These are phyloP conservation scores for Alauda arvensis DNA, from an alignment of 2,797 vertebrate species.

Conservation along the genomic window DNA sequence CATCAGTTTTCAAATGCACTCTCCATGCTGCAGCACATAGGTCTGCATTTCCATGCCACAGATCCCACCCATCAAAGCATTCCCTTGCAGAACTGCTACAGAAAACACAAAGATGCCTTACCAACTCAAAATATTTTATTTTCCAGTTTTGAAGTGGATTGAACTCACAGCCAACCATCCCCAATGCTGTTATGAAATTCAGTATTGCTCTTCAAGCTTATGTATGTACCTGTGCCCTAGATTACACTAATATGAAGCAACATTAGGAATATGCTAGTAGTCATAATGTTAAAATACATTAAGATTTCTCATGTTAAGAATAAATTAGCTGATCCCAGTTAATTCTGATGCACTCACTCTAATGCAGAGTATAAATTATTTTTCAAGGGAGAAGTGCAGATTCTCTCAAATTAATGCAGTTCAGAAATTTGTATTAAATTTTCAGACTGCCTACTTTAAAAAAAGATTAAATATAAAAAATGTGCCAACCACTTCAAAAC, in stretches of 20 bases:
- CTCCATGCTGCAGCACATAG: rapidly evolving
- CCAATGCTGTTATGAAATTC: not conserved
- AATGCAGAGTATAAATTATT: not conserved
- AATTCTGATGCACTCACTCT: not conserved
- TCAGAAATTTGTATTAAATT: not conserved
- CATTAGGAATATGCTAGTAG: not conserved
- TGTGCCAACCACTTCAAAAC: not conserved
- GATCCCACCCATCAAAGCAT: not conserved
- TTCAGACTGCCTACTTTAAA: not conserved
- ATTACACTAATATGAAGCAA: not conserved
- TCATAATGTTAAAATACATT: not conserved
- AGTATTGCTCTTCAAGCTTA: not conserved
- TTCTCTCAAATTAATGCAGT: not conserved
- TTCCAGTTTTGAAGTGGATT: not conserved
- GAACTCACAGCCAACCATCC: not conserved
- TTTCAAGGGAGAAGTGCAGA: not conserved
- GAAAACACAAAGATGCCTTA: not conserved
- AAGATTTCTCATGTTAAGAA: not conserved
- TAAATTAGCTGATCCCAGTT: not conserved
- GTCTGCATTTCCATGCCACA: not conserved
- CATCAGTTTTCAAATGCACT: not conserved
- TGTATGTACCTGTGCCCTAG: not conserved
- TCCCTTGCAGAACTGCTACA: not conserved
- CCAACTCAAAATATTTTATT: not conserved
- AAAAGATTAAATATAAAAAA: not conserved